Evolutionary conservation across 2,797 vertebrate genomes (phyloP).

Genomic region (Peromyscus attwateri): DNA sequence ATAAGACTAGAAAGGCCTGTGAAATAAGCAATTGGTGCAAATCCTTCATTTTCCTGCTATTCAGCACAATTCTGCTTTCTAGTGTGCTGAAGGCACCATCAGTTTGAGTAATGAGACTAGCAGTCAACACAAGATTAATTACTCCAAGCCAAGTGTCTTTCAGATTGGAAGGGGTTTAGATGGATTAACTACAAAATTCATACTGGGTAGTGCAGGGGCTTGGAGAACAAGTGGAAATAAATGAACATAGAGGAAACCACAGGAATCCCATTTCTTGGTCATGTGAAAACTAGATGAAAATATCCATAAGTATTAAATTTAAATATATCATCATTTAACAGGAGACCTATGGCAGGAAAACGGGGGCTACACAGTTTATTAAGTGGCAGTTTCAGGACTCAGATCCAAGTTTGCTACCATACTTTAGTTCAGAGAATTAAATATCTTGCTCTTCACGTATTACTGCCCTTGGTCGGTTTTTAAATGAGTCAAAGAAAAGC

Average conservation of each 20-base stretch:
- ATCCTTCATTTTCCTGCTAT: constrained; percentile 68
- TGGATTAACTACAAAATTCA: constrained; percentile 71
- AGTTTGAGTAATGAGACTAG: constrained; percentile 79
- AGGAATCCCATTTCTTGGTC: not conserved
- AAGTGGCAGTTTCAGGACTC: not conserved
- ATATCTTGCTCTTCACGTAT: not conserved
- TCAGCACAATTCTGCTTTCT: constrained; percentile 69
- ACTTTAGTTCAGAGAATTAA: not conserved
- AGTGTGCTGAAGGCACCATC: constrained; percentile 65
- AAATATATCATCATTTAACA: constrained; percentile 2
- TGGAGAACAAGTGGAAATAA: not conserved
- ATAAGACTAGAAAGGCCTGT: constrained; percentile 3
- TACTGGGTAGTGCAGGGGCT: not conserved
- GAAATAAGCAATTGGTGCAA: constrained; percentile 65
- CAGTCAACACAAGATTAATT: constrained; percentile 76
- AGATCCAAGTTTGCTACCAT: not conserved
- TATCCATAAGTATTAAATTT: not conserved
- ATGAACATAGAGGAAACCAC: not conserved
- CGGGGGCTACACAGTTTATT: not conserved
- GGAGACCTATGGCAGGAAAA: not conserved
- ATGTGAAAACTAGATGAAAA: constrained; percentile 20
- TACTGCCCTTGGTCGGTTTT: not conserved
- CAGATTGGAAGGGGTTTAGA: constrained; percentile 62
- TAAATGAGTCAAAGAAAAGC: not conserved
- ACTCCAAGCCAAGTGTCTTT: constrained; percentile 65